Conservation (phyloP, 2,113 vertebrate genomes). For the Odontophorus gujanensis region DNA sequence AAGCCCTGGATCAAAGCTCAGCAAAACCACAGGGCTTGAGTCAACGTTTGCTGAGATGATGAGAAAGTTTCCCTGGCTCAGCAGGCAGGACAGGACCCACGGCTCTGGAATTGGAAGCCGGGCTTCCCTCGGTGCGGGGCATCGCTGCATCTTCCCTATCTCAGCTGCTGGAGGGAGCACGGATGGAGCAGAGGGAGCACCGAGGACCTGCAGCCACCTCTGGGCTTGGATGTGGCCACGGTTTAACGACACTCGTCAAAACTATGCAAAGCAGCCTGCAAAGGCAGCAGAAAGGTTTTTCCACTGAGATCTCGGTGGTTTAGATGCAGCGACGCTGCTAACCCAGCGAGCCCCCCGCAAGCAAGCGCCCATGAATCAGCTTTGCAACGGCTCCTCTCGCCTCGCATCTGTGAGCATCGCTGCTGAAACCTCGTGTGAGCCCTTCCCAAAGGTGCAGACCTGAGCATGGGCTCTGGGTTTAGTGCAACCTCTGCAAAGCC, state of each 20-base stretch:
- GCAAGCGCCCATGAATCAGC: not conserved
- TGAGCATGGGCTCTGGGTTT: accelerated
- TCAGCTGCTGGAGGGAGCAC: not conserved
- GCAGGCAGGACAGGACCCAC: not conserved
- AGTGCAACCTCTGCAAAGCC: not conserved
- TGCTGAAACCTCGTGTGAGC: not conserved
- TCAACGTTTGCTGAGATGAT: accelerated
- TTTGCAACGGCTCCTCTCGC: accelerated
- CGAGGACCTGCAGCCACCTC: not conserved
- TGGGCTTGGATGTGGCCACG: accelerated
- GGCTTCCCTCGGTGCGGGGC: not conserved
- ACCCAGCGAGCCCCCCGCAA: not conserved
- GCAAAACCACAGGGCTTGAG: slow-evolving; percentile 34
- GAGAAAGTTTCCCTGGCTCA: not conserved
- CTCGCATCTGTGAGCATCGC: not conserved
- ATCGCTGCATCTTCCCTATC: not conserved
- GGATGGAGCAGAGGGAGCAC: not conserved
- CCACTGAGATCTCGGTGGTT: not conserved
- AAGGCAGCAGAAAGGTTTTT: not conserved
- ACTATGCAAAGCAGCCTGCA: not conserved
- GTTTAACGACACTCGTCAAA: not conserved
- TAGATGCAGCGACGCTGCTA: not conserved
- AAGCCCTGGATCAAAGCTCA: not conserved
- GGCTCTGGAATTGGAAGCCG: accelerated
- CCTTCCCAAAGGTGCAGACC: accelerated